Evolutionary conservation across 2,888 invertebrate genomes (phyloP), one percentile per base, ranked within the genome.

Genomic region (Campoplex nolae): DNA sequence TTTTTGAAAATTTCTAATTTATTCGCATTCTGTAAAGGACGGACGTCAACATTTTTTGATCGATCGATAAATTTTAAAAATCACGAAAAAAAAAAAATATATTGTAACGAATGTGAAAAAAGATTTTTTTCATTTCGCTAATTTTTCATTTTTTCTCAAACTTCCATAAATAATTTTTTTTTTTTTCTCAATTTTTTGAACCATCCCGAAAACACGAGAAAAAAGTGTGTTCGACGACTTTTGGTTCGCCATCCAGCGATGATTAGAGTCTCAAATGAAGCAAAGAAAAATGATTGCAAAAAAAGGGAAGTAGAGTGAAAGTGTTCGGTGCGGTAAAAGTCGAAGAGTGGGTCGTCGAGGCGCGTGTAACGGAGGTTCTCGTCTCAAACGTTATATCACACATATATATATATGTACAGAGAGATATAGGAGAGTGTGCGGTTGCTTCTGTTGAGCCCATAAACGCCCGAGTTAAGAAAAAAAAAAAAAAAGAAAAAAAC

Each of bases 281-380:
- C 45, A 32, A n/a, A 38, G 28, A 7, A 56, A 62, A 62, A 78
- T 62, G 16, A 62, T 28, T 23, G 42, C 3, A 42, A 42, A 51
- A 35, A 48, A 71, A 48, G 13, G 32, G 51, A 28, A 74, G 54
- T 54, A 38, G 67, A 65, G 80, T 71, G 79, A 86, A 86, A 83
- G 80, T 83, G 83, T 80, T 84, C 42, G 75, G 80, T 76, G 68
- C 51, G 54, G 70, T 42, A 45, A 23, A 78, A 84, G 71, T 42
- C 74, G 62, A 75, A 84, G 74, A 79, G 76, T 58, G 73, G 54
- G 68, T 79, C 74, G 67, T 18, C 35, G 28, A 71, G 65, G 23
- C 77, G 83, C 54, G 83, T 54, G 45, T 83, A 83, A 83, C 71
- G 67, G 83, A 42, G 70, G 35, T 56, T 68, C 76, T 70, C 83